These are phyloP conservation scores for Parazoanthus darwini DNA, from an alignment of 92 coral and sea anemone species.

Conservation along the genomic window DNA sequence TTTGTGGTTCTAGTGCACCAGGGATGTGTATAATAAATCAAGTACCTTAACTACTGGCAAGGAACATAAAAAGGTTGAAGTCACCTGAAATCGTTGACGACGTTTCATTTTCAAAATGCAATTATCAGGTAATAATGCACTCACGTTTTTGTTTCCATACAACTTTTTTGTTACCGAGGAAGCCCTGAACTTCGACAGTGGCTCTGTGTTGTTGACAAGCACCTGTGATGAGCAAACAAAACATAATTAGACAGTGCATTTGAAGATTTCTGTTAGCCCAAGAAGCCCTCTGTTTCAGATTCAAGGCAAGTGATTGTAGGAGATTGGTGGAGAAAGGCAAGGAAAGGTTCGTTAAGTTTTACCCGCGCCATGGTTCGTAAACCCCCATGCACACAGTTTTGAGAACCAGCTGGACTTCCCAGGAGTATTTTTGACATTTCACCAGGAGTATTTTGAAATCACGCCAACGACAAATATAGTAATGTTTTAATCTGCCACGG, in stretches of 20 bases:
- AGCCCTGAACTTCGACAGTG: slow-evolving; percentile 73
- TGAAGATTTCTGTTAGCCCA: neutral
- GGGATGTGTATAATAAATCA: no score
- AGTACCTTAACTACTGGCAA: neutral
- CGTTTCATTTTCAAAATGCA: neutral
- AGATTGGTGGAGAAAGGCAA: no score
- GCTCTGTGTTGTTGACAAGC: slow-evolving; percentile 65
- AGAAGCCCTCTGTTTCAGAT: neutral
- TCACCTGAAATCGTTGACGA: neutral
- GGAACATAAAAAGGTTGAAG: no score
- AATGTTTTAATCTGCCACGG: no score
- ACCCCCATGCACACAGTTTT: no score
- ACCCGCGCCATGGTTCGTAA: no score
- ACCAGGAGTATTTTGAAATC: no score
- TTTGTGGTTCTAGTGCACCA: no score
- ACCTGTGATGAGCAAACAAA: slow-evolving; percentile 49
- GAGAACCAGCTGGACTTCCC: no score
- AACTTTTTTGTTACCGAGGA: slow-evolving; percentile 86
- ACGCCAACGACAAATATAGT: no score
- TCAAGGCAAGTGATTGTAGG: neutral
- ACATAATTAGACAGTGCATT: neutral
- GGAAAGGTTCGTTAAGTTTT: no score
- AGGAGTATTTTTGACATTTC: no score
- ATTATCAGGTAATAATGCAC: slow-evolving; percentile 25
- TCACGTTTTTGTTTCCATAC: slow-evolving; percentile 63